Evolutionary conservation across 2,113 vertebrate genomes (phyloP), one percentile per base, ranked within the genome.

Genomic region (Cyprinodon variegatus): DNA sequence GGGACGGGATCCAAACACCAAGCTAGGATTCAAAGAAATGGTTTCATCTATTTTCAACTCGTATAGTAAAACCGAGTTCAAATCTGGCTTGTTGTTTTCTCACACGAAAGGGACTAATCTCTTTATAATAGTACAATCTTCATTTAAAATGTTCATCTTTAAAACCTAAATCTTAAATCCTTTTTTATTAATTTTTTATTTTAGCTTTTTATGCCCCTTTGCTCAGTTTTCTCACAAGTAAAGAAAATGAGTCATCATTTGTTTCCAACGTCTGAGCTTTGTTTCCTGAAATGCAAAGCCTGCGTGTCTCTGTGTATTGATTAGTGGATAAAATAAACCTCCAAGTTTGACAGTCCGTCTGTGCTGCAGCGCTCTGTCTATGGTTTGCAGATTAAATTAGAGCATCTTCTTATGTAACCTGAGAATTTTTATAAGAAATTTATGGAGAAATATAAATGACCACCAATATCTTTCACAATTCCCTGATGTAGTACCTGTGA

Each of bases 241-340:
- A 67, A 11, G 60, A 65, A 70, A 77, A 76, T 29, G 1, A 4
- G 66, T 41, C 11, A 69, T 81, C 74, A 83, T 57, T 11, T 1
- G 64, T 66, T 83, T 41, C 38, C 0, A 46, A 68, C 62, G 0
- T 72, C 70, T 3, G 65, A 64, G 68, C 70, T 14, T 48, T 1
- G 2, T 36, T 74, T 78, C 77, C 76, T 74, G 78, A 83, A 77
- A 85, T 6, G 46, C 14, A 38, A 77, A 1, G 0, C 77, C 65
- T 7, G 72, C 79, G 50, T 10, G 59, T 81, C 86, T 86, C 83
- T 57, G 36, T 59, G 40, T 75, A 90, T 90, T 72, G 86, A 88
- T 88, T 1, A 11, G 70, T 14, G 53, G 43, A 70, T 79, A n/a
- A 74, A 78, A 72, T 72, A 76, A 73, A 41, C 17, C 61, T 13